Base-by-base conservation (phyloP, 1,140 invertebrate species). In the Hydropsyche tenuis region DNA sequence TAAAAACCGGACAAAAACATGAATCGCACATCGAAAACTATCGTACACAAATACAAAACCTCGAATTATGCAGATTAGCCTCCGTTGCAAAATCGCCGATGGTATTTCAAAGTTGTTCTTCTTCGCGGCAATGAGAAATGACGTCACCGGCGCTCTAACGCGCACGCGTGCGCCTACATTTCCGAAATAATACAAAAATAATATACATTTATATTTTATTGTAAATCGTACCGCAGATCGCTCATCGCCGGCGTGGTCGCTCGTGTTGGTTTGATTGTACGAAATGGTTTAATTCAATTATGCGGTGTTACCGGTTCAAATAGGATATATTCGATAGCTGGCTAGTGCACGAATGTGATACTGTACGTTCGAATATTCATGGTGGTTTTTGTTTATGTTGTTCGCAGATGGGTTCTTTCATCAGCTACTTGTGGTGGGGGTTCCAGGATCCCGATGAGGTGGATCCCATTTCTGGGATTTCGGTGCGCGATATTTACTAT, bases 341-440 rank as follows among this genome's bases (percentile, higher is more conserved):
- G n/a, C n/a, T n/a, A n/a, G 48, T 48, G 46, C 6, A 53, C 48
- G 48, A 9, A 18, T 20, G 16, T 53, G 30, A 37, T 37, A 37
- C 30, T 9, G 30, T 4, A 37, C 30, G 3, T 37, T 37, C 30
- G 30, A 9, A 37, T 37, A 37, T 37, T 37, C 14, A 51, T 51
- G 48, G 3, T 51, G 14, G 6, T 45, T 14, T 69, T 53, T 69
- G n/a, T 69, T 69, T 60, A 56, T 74, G 63, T 9, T 16, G 18
- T 69, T 73, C 46, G 45, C 79, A 72, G 65, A 85, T 85, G 84
- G 84, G 84, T 16, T 73, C 80, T 46, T 80, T 80, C 78, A 25
- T 84, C 51, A 85, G 81, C 73, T 79, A 82, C 64, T 48, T 83
- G 2, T 82, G 81, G 82, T 85, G 84, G 84, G 82, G 83, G 2